phyloP scores from a whole-genome alignment of 2,797 vertebrate species.

The Menidia menidia region DNA sequence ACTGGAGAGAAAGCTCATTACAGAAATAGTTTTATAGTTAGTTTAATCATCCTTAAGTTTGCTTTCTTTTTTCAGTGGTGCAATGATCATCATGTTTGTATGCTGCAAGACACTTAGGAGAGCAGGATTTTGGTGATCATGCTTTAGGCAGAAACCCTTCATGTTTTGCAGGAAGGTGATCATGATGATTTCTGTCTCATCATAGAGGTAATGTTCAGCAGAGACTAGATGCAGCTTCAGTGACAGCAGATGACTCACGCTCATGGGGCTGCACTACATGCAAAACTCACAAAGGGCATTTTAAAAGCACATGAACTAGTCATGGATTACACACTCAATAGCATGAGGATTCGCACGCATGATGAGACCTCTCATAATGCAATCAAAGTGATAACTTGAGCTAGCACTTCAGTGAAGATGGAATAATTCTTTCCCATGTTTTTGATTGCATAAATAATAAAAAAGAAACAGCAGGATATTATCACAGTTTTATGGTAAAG shows the following conservation, averaged over 20 bases:
- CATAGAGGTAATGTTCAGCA: constrained; percentile 18
- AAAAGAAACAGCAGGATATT: background rate
- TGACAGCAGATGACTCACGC: constrained; percentile 17
- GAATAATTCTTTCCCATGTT: background rate
- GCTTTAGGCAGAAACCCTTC: constrained; percentile 7
- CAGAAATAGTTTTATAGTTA: background rate
- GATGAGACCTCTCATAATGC: constrained; percentile 5
- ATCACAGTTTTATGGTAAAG: no score
- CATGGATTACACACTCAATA: constrained; percentile 64
- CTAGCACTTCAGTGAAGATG: background rate
- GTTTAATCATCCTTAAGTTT: background rate
- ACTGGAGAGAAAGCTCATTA: background rate
- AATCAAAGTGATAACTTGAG: constrained; percentile 12
- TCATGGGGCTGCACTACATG: constrained; percentile 8
- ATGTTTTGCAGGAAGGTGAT: constrained; percentile 9
- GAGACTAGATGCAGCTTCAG: constrained; percentile 19
- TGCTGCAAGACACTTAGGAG: background rate
- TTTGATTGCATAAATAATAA: background rate
- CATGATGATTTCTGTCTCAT: constrained; percentile 3
- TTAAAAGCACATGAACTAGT: constrained; percentile 18
- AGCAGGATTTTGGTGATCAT: background rate
- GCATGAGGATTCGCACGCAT: constrained; percentile 37
- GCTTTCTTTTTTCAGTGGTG: background rate
- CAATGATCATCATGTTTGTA: background rate
- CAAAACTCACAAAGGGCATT: background rate